Percentiles rank a stretch among this genome's conserved stretches.
phyloP scores from a whole-genome alignment of 2,113 vertebrate species.

The Albula glossodonta region DNA sequence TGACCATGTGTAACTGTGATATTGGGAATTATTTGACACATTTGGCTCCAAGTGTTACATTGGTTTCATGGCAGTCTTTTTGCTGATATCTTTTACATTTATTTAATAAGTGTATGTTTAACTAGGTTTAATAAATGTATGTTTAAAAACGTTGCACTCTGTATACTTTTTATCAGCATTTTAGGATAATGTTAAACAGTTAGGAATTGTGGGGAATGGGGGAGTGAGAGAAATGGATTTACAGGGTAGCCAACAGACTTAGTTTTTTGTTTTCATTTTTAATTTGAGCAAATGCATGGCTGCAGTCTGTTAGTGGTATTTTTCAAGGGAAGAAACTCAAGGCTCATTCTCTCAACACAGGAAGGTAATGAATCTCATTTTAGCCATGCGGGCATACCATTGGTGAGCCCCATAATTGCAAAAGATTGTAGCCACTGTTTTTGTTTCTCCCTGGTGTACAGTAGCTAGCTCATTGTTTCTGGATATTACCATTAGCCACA shows the following conservation, averaged over 20 bases:
- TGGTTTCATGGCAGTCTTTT: too few relatives aligned
- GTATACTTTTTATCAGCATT: too few relatives aligned
- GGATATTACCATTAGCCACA: neutral
- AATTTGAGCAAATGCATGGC: neutral
- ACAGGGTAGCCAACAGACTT: neutral
- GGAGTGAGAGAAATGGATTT: too few relatives aligned
- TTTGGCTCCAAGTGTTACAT: too few relatives aligned
- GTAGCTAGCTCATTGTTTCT: constrained; percentile 4
- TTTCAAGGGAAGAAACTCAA: neutral
- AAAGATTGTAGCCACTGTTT: neutral
- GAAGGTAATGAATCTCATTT: neutral
- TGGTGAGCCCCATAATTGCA: neutral
- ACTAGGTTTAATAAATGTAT: too few relatives aligned
- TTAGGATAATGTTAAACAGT: too few relatives aligned
- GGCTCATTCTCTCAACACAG: neutral
- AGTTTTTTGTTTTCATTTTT: neutral
- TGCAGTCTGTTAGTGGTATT: neutral
- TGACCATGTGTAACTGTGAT: too few relatives aligned
- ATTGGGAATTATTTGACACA: too few relatives aligned
- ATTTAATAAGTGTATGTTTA: too few relatives aligned
- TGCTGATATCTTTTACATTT: too few relatives aligned
- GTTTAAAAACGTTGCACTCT: too few relatives aligned
- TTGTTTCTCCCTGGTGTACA: neutral
- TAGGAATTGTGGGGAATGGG: too few relatives aligned
- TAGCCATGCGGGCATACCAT: neutral